Conservation (phyloP, 1,140 invertebrate species). For the Papilio helenus region DNA sequence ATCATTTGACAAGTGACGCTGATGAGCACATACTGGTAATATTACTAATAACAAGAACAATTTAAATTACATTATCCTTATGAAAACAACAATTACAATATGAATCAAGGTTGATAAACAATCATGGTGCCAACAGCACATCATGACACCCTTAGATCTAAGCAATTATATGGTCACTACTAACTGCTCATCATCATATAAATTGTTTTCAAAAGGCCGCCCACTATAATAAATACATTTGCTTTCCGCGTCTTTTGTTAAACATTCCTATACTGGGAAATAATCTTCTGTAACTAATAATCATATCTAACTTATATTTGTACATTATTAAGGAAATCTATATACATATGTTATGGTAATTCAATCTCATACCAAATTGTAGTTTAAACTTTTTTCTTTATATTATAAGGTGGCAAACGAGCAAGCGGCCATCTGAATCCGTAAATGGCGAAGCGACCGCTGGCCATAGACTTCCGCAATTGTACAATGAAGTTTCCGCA, state of each 20-base stretch:
- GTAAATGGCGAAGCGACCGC: too few species aligned
- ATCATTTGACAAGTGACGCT: slow-evolving; percentile 16
- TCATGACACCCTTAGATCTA: neutral
- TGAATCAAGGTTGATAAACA: slow-evolving; percentile 19
- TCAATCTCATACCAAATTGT: too few species aligned
- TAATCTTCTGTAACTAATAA: neutral
- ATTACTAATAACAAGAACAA: neutral
- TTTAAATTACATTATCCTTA: slow-evolving; percentile 31
- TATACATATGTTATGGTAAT: too few species aligned
- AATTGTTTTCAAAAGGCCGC: neutral
- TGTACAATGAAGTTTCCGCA: slow-evolving; percentile 33
- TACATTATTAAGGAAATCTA: too few species aligned
- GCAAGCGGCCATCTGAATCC: too few species aligned
- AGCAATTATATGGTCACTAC: neutral
- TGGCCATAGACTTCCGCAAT: too few species aligned
- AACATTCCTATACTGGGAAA: neutral
- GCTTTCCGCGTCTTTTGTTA: slow-evolving; percentile 3
- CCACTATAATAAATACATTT: neutral
- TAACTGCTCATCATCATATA: neutral
- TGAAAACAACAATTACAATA: slow-evolving; percentile 27
- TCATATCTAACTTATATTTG: too few species aligned
- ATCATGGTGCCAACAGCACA: neutral
- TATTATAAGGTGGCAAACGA: too few species aligned
- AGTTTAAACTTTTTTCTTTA: too few species aligned
- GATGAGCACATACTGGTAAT: neutral